A percentile compares a stretch with the other conserved stretches of the same genome.
These are phyloP conservation scores for Lepidocyrtinus sp. DNA, from an alignment of 2,888 invertebrate species.

Conservation along the genomic window DNA sequence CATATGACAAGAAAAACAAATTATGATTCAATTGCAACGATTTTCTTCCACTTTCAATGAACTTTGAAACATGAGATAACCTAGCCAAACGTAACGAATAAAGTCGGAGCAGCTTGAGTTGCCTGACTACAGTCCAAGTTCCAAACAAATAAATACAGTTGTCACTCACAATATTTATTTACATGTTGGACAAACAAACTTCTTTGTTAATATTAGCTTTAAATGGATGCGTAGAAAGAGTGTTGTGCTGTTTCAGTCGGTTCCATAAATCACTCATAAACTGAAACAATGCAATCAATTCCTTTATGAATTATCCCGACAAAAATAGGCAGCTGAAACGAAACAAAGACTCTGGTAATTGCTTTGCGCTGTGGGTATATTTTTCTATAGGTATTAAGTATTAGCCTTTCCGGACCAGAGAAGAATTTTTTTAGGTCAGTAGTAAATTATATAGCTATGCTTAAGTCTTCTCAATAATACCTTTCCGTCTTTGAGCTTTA, in stretches of 20 bases:
- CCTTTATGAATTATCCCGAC: too few relatives aligned
- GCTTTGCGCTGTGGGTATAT: not conserved
- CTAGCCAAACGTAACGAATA: not conserved
- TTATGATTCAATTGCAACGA: too few relatives aligned
- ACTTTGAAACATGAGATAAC: not conserved
- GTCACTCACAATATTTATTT: not conserved
- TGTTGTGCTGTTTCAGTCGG: not conserved
- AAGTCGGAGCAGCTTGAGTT: not conserved
- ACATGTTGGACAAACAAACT: not conserved
- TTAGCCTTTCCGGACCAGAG: not conserved
- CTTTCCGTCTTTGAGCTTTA: not conserved
- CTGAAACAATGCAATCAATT: not conserved
- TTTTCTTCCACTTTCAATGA: too few relatives aligned
- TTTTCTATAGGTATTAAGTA: too few relatives aligned
- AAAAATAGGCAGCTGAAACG: not conserved
- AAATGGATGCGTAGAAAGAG: not conserved
- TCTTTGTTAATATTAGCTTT: not conserved
- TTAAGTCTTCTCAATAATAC: not conserved
- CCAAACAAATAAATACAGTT: not conserved
- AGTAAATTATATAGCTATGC: not conserved
- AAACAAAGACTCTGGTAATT: not conserved
- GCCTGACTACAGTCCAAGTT: not conserved
- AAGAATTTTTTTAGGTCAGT: constrained; percentile 4
- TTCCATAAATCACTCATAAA: constrained; percentile 2
- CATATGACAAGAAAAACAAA: too few relatives aligned